Evolutionary conservation across 2,888 invertebrate species (phyloP), one percentile per base, ranked within the genome.

Genomic region (Platypus cylindrus): DNA sequence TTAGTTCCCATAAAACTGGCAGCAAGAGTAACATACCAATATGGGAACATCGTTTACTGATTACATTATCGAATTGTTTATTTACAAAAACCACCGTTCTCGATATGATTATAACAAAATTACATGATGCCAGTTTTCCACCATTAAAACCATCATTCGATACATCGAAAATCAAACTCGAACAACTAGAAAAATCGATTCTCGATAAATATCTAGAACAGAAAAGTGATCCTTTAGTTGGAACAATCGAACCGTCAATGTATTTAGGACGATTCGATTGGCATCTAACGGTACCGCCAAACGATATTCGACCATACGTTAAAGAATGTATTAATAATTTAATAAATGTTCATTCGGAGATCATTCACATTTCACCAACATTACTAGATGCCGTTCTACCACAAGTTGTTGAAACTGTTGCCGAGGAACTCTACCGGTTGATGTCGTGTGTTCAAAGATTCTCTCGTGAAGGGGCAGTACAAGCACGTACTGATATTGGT

Each of bases 191-290:
- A 49, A 63, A 64, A 3, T 67, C 67, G 4, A 74, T 87, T 37
- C 69, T 85, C 9, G 85, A 87, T 51, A 78, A 78, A 2, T 86
- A 85, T 55, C 66, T 86, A 31, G 93, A 94, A 58, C 81, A 85
- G 53, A 91, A 91, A 55, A 83, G 87, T 27, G 91, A 93, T 64
- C 93, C 93, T 0, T 67, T 95, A 8, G 89, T 94, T 15, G 93
- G 91, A n/a, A 86, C 85, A 4, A 90, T 95, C 44, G 94, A 95
- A 61, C 89, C 87, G 4, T 89, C 87, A 42, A 93, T 95, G 91
- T 93, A 93, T 61, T 70, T 86, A 54, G 91, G 90, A 0, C 70
- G 79, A 37, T 85, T 90, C 55, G 83, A 83, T 54, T 86, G 90
- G 77, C 79, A 82, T 50, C 74, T 76, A 1, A 79, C 82, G 48